A percentile compares a stretch with the other conserved stretches of the same genome.
These are phyloP conservation scores for Threskiornis aethiopicus DNA, from an alignment of 2,797 vertebrate species.

Conservation along the genomic window DNA sequence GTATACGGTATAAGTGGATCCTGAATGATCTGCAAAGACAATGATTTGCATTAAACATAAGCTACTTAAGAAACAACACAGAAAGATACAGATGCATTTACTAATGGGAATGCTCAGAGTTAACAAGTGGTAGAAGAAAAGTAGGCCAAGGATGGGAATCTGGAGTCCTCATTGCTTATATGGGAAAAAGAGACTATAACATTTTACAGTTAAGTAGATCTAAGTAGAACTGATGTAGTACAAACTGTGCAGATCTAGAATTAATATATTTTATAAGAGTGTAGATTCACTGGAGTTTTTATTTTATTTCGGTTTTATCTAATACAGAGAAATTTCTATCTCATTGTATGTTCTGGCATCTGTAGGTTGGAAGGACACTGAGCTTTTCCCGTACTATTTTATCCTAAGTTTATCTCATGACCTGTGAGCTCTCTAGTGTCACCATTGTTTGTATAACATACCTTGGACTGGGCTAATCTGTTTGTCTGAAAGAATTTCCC, in stretches of 20 bases:
- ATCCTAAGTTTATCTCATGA: conserved; percentile 40
- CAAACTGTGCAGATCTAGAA: background rate
- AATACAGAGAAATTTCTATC: background rate
- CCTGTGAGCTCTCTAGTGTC: conserved; percentile 14
- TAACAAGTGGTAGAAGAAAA: background rate
- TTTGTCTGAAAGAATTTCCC: conserved; percentile 64
- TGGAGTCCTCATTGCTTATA: background rate
- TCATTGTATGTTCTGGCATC: background rate
- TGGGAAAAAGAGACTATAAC: background rate
- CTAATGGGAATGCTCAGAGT: background rate
- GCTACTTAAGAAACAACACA: background rate
- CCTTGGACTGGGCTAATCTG: conserved; percentile 27
- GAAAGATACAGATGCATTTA: background rate
- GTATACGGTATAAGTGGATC: background rate
- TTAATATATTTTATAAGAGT: background rate
- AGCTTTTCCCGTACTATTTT: background rate
- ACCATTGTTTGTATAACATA: conserved; percentile 31
- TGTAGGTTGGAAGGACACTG: background rate
- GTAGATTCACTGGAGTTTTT: background rate
- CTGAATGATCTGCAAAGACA: background rate
- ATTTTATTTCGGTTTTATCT: background rate
- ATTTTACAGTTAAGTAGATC: background rate
- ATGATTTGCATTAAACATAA: background rate
- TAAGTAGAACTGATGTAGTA: background rate
- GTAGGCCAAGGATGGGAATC: background rate